These are phyloP conservation scores for Cassiopea andromeda DNA, from an alignment of 30 jellyfish, hydroid and myxozoan genomes.

Conservation along the genomic window DNA sequence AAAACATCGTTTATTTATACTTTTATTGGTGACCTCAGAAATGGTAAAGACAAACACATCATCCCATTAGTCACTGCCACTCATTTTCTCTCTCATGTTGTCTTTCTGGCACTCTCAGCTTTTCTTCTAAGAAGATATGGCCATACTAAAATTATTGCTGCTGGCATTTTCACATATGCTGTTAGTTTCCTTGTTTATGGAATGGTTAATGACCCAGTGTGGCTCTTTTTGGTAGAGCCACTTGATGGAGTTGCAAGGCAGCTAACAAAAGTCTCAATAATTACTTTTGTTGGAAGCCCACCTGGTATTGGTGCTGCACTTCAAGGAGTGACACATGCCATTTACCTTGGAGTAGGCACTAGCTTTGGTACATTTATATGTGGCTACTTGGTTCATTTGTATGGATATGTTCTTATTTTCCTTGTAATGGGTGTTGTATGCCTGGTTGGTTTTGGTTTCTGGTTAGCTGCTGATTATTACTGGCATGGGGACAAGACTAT, in stretches of 20 bases:
- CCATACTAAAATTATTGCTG: conserved; percentile 38
- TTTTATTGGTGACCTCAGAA: conserved; percentile 74
- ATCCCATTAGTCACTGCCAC: conserved; percentile 60
- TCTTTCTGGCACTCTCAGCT: conserved; percentile 68
- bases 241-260: conserved; percentile 74
- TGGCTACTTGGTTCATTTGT: conserved; percentile 56
- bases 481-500: conserved; percentile 67
- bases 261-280: conserved; percentile 62
- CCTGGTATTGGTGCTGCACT: conserved; percentile 88
- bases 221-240: conserved; percentile 83
- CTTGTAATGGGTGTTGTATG: conserved; percentile 65
- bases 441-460: conserved; percentile 73
- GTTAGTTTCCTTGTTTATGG: conserved; percentile 65
- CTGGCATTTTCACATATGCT: conserved; percentile 76
- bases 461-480: conserved; percentile 61
- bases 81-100: conserved; percentile 76
- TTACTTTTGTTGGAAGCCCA: conserved; percentile 93
- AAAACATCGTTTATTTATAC: conserved; percentile 63
- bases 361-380: conserved; percentile 79
- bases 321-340: conserved; percentile 85
- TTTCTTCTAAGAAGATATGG: conserved; percentile 54
- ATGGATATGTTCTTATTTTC: conserved; percentile 77
- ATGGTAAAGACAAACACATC: conserved; percentile 33
- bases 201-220: conserved; percentile 62
- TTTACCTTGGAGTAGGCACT: conserved; percentile 86